phyloP scores from a whole-genome alignment of 2,888 invertebrate genomes.

The Dusona sp. region DNA sequence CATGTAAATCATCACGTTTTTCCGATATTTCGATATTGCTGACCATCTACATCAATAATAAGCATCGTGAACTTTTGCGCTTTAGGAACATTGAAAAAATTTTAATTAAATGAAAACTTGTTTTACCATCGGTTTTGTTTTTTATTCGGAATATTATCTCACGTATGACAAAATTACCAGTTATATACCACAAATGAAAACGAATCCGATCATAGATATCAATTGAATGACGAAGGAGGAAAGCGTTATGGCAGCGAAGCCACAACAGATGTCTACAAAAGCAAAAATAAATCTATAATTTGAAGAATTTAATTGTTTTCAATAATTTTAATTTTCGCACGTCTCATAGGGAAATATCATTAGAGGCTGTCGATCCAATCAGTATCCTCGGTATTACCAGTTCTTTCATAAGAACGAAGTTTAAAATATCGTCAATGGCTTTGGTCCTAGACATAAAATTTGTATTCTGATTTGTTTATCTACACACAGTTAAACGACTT shows the following conservation, averaged over 20 bases:
- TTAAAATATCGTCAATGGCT: conserved; percentile 55
- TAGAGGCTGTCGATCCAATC: conserved; percentile 54
- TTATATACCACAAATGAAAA: conserved; percentile 72
- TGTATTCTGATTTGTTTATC: neutral
- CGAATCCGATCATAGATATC: conserved; percentile 58
- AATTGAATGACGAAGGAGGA: conserved; percentile 53
- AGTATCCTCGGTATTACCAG: conserved; percentile 57
- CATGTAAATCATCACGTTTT: conserved; percentile 85
- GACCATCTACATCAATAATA: conserved; percentile 87
- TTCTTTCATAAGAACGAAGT: conserved; percentile 60
- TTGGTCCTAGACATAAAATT: conserved; percentile 38
- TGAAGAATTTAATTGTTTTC: neutral
- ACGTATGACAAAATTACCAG: conserved; percentile 71
- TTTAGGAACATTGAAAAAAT: conserved; percentile 71
- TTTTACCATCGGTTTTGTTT: neutral
- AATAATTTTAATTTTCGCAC: neutral
- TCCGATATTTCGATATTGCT: conserved; percentile 85
- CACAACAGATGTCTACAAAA: conserved; percentile 47
- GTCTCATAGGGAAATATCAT: conserved; percentile 16
- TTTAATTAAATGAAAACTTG: neutral
- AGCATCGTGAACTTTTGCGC: conserved; percentile 85
- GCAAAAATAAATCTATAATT: neutral
- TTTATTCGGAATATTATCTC: conserved; percentile 62
- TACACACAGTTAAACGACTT: neutral
- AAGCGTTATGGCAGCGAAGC: conserved; percentile 48